phyloP scores from a whole-genome alignment of 2,797 vertebrate genomes.

The Botia almorhae region DNA sequence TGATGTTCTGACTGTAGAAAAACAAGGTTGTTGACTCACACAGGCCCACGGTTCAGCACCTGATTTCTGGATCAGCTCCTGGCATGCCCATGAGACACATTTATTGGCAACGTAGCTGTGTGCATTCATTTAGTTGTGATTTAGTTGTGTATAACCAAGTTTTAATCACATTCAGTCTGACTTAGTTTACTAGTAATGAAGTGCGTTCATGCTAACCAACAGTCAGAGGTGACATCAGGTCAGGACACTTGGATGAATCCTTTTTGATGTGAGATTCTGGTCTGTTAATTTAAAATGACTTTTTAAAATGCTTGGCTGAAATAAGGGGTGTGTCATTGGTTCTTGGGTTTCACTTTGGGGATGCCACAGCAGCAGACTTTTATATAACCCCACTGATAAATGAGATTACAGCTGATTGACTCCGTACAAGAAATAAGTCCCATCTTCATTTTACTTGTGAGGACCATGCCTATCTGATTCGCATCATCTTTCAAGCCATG shows the following conservation, averaged over 20 bases:
- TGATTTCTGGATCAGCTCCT: constrained; percentile 66
- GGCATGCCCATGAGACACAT: constrained; percentile 53
- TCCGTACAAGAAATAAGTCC: constrained; percentile 4
- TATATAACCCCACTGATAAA: constrained; percentile 39
- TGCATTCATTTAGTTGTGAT: constrained; percentile 30
- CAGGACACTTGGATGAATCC: constrained; percentile 21
- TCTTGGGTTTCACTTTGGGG: constrained; percentile 33
- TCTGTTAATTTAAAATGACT: constrained; percentile 17
- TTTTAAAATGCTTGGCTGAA: constrained; percentile 27
- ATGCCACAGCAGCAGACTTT: constrained; percentile 37
- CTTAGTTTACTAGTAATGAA: background rate
- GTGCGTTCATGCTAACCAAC: background rate
- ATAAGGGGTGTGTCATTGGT: constrained; percentile 10
- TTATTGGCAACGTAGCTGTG: constrained; percentile 24
- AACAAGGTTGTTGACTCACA: constrained; percentile 72
- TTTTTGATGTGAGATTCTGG: constrained; percentile 5
- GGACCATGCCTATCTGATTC: constrained; percentile 37
- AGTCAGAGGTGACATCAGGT: background rate
- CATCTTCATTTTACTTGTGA: constrained; percentile 28
- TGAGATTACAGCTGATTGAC: constrained; percentile 33
- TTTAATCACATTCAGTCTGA: constrained; percentile 30
- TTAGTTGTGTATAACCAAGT: constrained; percentile 26
- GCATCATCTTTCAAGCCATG: constrained; percentile 36
- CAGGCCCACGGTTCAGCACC: constrained; percentile 68
- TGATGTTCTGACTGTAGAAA: constrained; percentile 67